phyloP scores from a whole-genome alignment of 2,113 vertebrate genomes.

The Chrysemys picta region DNA sequence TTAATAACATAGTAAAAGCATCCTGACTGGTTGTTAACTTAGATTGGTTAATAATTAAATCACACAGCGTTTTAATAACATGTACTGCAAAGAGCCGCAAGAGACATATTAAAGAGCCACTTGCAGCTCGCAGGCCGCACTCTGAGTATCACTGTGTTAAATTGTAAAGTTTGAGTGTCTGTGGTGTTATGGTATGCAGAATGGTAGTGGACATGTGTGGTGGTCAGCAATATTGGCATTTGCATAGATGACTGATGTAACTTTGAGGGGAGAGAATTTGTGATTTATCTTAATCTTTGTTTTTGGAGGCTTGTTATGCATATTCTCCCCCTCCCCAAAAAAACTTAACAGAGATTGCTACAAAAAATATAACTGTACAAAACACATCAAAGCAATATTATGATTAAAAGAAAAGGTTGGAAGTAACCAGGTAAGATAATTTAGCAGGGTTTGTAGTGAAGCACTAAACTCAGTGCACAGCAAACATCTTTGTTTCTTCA shows the following conservation, averaged over 20 bases:
- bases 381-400: not conserved
- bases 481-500: not conserved
- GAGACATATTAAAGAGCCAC: not conserved
- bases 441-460: not conserved
- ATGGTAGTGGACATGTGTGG: rapidly evolving
- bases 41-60: not conserved
- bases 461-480: too few species aligned
- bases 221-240: not conserved
- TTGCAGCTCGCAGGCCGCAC: not conserved
- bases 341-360: not conserved
- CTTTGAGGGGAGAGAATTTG: not conserved
- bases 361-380: rapidly evolving
- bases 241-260: not conserved
- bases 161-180: rapidly evolving
- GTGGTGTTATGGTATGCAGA: rapidly evolving
- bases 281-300: not conserved
- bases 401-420: not conserved
- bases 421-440: not conserved
- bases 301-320: not conserved
- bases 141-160: not conserved
- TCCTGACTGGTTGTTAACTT: not conserved
- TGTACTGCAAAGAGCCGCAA: not conserved
- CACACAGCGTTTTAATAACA: not conserved
- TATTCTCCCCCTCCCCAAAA: not conserved
- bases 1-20: not conserved